Evolutionary conservation across 2,888 invertebrate species (phyloP), one percentile per base, ranked within the genome.

Genomic region (Acanthopleura granulata): DNA sequence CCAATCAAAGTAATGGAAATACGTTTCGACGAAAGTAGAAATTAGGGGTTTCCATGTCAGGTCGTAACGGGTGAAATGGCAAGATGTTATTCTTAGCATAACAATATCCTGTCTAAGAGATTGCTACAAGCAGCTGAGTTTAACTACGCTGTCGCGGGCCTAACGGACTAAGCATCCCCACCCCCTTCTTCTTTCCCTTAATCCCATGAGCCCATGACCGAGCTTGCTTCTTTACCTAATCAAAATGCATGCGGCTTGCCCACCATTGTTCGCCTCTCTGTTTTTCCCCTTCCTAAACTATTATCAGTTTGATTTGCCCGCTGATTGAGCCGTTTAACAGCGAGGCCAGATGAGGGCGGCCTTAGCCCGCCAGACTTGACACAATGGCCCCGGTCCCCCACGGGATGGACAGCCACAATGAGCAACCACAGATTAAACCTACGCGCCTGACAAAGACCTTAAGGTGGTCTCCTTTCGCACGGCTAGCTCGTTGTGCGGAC

Each of bases 1-100:
- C 57, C 57, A 57, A 57, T 57, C 57, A 57, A 57, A 57, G 57
- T 57, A 57, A 57, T 57, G 57, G 57, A 18, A 22, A 57, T 18
- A 6, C 22, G 22, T 18, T 57, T 18, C 22, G 22, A 6, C n/a
- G 57, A 57, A 57, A 22, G 6, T 22, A 18, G 57, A 22, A 18
- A 57, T n/a, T 57, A 18, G 22, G 57, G 57, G 57, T 57, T 14
- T 18, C 22, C 57, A 22, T 57, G 57, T 57, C 57, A 57, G 57
- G n/a, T 12, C 22, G 57, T 57, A n/a, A 57, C n/a, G n/a, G 18
- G 57, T 12, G 6, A 18, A 57, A 57, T 57, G 18, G 22, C 57
- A 57, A 4, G n/a, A 57, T 57, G n/a, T 57, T 57, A 57, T 57
- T 57, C 57, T 9, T 57, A 57, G 22, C n/a, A 40, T 40, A 40